phyloP scores from a whole-genome alignment of 2,113 vertebrate genomes.

The Percopsis transmontana region DNA sequence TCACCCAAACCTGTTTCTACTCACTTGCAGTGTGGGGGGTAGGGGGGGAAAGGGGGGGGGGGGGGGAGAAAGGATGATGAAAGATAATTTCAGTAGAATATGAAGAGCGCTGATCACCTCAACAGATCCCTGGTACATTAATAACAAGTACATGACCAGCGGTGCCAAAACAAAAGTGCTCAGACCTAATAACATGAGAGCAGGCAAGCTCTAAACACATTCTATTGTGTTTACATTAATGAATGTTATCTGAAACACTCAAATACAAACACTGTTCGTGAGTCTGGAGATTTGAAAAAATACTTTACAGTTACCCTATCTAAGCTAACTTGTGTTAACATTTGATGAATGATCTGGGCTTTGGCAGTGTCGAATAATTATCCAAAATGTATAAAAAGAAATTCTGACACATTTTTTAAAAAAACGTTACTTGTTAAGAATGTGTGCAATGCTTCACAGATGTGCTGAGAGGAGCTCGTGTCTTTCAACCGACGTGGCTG shows the following conservation, averaged over 20 bases:
- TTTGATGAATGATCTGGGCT: constrained; percentile 29
- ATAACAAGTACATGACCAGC: too few relatives aligned
- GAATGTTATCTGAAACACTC: constrained; percentile 9
- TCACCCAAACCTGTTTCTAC: constrained; percentile 45
- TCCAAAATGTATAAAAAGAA: constrained; percentile 22
- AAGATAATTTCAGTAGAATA: constrained; percentile 35
- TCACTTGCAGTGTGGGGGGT: not conserved
- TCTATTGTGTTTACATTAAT: constrained; percentile 15
- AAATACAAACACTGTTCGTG: not conserved
- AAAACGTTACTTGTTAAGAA: constrained; percentile 41
- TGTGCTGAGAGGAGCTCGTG: constrained; percentile 45
- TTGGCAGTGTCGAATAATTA: constrained; percentile 17
- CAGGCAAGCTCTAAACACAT: constrained; percentile 8
- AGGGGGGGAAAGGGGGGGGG: too few relatives aligned
- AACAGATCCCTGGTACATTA: too few relatives aligned
- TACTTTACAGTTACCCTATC: not conserved
- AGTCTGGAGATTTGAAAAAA: not conserved
- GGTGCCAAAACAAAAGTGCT: not conserved
- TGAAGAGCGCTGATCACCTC: constrained; percentile 29
- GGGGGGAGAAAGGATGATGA: constrained; percentile 22
- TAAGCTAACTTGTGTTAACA: constrained; percentile 1
- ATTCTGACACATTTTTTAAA: constrained; percentile 33
- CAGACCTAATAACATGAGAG: not conserved
- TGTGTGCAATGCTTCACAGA: constrained; percentile 67
- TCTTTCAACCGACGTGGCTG: constrained; percentile 52